A percentile compares a stretch with the other conserved stretches of the same genome.
phyloP scores from a whole-genome alignment of 2,113 vertebrate genomes.

The Hemiscyllium ocellatum region DNA sequence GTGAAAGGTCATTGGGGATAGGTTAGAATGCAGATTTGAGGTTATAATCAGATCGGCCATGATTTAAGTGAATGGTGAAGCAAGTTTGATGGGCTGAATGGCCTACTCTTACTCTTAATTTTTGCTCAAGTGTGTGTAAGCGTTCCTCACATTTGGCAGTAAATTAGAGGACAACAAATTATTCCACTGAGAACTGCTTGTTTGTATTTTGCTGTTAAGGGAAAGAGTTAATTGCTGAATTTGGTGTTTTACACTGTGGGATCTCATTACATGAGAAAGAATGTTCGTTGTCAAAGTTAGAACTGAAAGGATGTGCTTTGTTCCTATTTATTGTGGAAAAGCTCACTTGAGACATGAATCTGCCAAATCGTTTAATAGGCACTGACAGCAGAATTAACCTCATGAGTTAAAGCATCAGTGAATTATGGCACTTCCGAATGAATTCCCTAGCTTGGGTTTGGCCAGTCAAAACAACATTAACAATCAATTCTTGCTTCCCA shows the following conservation, averaged over 20 bases:
- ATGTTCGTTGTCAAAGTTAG: background rate
- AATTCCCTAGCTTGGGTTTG: slow-evolving; percentile 10
- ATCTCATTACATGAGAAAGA: slow-evolving; percentile 23
- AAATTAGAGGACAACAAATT: background rate
- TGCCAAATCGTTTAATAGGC: slow-evolving; percentile 32
- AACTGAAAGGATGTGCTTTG: slow-evolving; percentile 7
- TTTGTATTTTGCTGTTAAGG: background rate
- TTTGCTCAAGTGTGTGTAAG: background rate
- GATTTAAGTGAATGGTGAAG: no score
- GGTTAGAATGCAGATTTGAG: no score
- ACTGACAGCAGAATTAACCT: slow-evolving; percentile 32
- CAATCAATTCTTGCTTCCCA: background rate
- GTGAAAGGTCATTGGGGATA: no score
- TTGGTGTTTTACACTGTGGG: background rate
- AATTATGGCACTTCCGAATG: slow-evolving; percentile 29
- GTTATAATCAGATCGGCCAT: no score
- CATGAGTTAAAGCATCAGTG: slow-evolving; percentile 37
- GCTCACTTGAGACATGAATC: slow-evolving; percentile 31
- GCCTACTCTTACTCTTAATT: no score
- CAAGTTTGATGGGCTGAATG: no score
- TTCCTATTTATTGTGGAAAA: slow-evolving; percentile 20
- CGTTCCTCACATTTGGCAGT: background rate
- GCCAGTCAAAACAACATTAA: slow-evolving; percentile 25
- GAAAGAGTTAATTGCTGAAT: slow-evolving; percentile 18
- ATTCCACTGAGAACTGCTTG: background rate